Evolutionary conservation across 2,797 vertebrate species (phyloP), one percentile per base, ranked within the genome.

Genomic region (Alauda arvensis): DNA sequence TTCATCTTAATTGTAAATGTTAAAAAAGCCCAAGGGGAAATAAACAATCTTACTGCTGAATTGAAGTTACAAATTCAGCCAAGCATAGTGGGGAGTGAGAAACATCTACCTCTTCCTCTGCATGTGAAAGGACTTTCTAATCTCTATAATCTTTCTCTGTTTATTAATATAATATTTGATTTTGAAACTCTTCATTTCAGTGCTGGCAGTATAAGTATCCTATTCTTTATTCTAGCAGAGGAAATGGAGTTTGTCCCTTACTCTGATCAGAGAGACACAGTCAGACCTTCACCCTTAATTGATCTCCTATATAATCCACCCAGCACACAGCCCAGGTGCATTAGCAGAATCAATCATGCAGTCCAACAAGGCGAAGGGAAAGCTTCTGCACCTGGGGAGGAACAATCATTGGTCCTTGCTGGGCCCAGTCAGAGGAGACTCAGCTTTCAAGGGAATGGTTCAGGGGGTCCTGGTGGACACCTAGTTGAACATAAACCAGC

Each of bases 81-180:
- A 53, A 69, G 29, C 7, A 20, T 20, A 77, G 7, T 21, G 8
- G 6, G 4, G 8, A 67, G 24, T 63, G 60, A 91, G 24, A 72
- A 61, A 70, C 15, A 69, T 43, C 52, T 71, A 4, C 51, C 9
- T 83, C 42, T 83, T 65, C 37, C 20, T 51, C 33, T 77, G 12
- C 25, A 14, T 60, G 45, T 42, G 45, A 83, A 92, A 85, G 14
- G 18, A 3, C 23, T 83, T 90, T 69, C 80, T 88, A 62, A 76
- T 85, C 40, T 83, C 48, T 69, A 34, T 25, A 46, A 26, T 62
- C n/a, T 69, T 62, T 56, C 52, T 65, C 42, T 86, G 57, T 84
- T 82, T 94, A 76, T 72, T 72, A 90, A 34, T 75, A 67, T 45
- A 62, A 70, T 83, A 83, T 60, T 71, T 88, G 49, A 40, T 70